Evolutionary conservation across 2,113 vertebrate genomes (phyloP).

Genomic region (Mormyrus iriodes): DNA sequence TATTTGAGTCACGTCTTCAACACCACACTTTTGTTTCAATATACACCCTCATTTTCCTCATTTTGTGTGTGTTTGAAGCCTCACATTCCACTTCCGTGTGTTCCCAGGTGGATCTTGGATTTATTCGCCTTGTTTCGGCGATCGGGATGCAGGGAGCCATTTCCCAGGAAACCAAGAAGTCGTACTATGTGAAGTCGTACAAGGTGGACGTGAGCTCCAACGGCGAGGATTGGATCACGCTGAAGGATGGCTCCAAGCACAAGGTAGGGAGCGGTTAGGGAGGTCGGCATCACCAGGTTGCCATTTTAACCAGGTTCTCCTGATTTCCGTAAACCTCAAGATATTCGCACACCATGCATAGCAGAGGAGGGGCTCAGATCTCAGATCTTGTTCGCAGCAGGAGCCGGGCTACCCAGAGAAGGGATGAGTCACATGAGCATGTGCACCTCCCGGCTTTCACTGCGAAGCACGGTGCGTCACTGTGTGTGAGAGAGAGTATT

Average conservation of each 20-base stretch:
- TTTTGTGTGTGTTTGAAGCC: background rate
- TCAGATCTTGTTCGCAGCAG: background rate
- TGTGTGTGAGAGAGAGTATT: background rate
- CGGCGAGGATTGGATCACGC: conserved; percentile 93
- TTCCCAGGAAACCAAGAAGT: conserved; percentile 85
- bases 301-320: background rate
- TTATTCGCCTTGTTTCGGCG: conserved; percentile 84
- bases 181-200: conserved; percentile 84
- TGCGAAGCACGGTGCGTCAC: background rate
- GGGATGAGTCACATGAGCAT: background rate
- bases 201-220: conserved; percentile 93
- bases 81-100: background rate
- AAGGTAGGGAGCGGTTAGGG: conserved; percentile 58
- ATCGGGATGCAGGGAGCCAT: conserved; percentile 90
- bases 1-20: background rate
- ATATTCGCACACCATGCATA: background rate
- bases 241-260: conserved; percentile 88
- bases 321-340: background rate
- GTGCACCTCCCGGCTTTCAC: background rate
- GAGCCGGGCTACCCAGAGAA: background rate
- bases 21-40: background rate
- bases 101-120: conserved; percentile 83
- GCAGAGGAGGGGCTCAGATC: background rate
- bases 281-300: background rate
- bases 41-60: background rate